phyloP scores from a whole-genome alignment of 2,888 invertebrate genomes.

The Trissoscelio sp. region DNA sequence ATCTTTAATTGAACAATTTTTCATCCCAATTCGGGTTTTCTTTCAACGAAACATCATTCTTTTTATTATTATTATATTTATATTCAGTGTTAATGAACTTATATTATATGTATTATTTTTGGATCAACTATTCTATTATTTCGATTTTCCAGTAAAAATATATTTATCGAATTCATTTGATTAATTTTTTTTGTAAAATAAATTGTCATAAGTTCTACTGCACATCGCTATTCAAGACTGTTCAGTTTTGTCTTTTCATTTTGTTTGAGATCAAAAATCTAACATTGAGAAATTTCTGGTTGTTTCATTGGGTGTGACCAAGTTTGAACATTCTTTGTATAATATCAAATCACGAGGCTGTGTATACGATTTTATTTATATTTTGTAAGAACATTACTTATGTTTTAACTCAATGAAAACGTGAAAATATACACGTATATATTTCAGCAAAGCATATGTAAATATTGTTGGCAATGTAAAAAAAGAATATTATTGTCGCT shows the following conservation, averaged over 20 bases:
- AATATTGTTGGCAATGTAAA: slow-evolving; percentile 46
- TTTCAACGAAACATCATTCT: neutral
- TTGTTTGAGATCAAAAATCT: neutral
- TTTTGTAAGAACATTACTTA: slow-evolving; percentile 29
- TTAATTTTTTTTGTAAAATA: neutral
- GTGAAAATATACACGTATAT: slow-evolving; percentile 34
- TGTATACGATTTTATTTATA: slow-evolving; percentile 47
- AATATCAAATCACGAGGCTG: slow-evolving; percentile 43
- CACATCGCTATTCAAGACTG: slow-evolving; percentile 15
- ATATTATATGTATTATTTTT: too few species aligned
- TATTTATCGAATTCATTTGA: neutral
- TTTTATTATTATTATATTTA: too few species aligned
- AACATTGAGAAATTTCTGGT: neutral
- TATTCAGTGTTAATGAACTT: too few species aligned
- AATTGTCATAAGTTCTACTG: neutral
- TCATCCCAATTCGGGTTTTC: neutral
- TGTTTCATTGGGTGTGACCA: slow-evolving; percentile 10
- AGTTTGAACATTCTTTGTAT: slow-evolving; percentile 32
- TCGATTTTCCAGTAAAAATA: neutral
- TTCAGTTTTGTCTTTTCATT: slow-evolving; percentile 24
- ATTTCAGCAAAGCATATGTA: slow-evolving; percentile 35
- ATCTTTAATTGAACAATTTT: neutral
- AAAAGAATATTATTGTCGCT: slow-evolving; percentile 19
- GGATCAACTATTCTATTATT: too few species aligned
- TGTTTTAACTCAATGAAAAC: slow-evolving; percentile 6